phyloP scores from a whole-genome alignment of 1,140 invertebrate genomes.

The Scaptodrosophila lebanonensis region DNA sequence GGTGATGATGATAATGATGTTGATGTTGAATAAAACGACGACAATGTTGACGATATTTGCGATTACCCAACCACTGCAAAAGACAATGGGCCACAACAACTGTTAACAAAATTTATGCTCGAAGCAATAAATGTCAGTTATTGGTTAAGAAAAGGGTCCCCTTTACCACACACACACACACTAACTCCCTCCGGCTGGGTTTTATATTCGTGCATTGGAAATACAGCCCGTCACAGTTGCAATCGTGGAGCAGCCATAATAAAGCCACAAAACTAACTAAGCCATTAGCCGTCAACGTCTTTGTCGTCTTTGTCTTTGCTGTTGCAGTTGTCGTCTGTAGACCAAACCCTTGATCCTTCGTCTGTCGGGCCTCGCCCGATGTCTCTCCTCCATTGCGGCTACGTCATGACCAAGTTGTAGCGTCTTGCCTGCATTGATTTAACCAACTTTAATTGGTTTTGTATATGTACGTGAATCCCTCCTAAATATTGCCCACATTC shows the following conservation, averaged over 20 bases:
- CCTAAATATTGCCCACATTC: too few relatives aligned
- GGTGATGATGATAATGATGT: background rate
- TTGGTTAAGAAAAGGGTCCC: constrained; percentile 5
- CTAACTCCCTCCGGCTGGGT: constrained; percentile 5
- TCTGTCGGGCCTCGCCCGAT: too few relatives aligned
- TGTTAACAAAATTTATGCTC: constrained; percentile 43
- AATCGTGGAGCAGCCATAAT: constrained; percentile 28
- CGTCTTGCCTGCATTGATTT: too few relatives aligned
- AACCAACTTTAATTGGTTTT: too few relatives aligned
- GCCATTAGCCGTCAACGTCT: constrained; percentile 48
- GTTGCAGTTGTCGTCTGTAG: background rate
- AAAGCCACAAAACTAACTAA: constrained; percentile 57
- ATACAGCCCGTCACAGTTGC: constrained; percentile 1
- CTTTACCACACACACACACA: constrained; percentile 13
- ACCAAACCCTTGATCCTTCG: too few relatives aligned
- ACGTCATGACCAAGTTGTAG: too few relatives aligned
- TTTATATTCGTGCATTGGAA: constrained; percentile 1
- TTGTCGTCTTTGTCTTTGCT: constrained; percentile 12
- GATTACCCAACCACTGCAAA: constrained; percentile 37
- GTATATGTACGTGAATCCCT: too few relatives aligned
- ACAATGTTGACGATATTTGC: constrained; percentile 35
- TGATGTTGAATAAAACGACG: constrained; percentile 29
- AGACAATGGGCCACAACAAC: constrained; percentile 1
- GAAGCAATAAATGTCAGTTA: constrained; percentile 16
- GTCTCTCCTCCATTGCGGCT: too few relatives aligned